A percentile compares a stretch with the other conserved stretches of the same genome.
These are phyloP conservation scores for Drosophila dunni DNA, from an alignment of 1,140 invertebrate genomes.

Conservation along the genomic window DNA sequence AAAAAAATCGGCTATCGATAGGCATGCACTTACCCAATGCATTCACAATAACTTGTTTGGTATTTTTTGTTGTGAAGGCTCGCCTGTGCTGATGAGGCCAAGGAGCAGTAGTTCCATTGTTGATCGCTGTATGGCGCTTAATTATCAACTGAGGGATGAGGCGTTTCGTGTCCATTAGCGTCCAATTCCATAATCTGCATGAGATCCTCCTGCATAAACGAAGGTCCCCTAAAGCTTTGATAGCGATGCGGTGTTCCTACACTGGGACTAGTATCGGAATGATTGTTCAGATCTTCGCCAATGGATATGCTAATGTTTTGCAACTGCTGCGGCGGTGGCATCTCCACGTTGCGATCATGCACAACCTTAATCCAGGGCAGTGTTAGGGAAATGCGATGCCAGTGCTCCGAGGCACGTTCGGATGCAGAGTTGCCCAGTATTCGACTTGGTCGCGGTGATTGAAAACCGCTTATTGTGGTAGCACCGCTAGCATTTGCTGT, in stretches of 20 bases:
- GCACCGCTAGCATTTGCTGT: no score
- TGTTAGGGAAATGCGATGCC: slow-evolving; percentile 36
- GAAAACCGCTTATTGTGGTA: not conserved
- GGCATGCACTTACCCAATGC: no score
- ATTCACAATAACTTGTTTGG: no score
- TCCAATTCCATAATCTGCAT: slow-evolving; percentile 29
- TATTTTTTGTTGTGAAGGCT: no score
- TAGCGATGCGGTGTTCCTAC: slow-evolving; percentile 3
- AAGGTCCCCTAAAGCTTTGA: slow-evolving; percentile 18
- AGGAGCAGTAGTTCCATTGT: no score
- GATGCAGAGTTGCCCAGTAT: not conserved
- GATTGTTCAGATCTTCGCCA: slow-evolving; percentile 9
- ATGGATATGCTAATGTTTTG: slow-evolving; percentile 6
- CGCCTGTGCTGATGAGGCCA: no score
- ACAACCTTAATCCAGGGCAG: slow-evolving; percentile 31
- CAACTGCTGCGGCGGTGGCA: not conserved
- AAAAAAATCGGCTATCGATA: no score
- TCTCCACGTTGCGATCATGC: not conserved
- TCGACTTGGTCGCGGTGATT: not conserved
- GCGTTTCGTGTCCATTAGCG: not conserved
- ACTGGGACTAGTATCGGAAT: not conserved
- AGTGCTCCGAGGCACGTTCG: slow-evolving; percentile 13
- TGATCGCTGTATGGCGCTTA: not conserved
- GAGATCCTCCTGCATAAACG: slow-evolving; percentile 36
- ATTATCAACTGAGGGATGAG: not conserved